Evolutionary conservation across 2,888 invertebrate genomes (phyloP).

Genomic region (Scaeva pyrastri): DNA sequence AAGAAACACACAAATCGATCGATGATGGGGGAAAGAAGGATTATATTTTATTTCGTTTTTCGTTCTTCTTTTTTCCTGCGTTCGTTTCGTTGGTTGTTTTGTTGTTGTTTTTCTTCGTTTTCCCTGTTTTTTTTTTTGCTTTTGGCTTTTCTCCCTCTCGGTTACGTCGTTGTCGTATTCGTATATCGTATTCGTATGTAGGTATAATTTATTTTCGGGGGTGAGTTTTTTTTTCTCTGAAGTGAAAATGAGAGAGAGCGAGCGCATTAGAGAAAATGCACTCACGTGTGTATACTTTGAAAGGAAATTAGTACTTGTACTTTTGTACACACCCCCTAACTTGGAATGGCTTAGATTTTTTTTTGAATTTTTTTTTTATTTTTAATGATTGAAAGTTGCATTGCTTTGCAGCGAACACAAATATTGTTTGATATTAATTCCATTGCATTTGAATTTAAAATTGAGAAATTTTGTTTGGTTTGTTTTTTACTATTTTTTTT

Average conservation of each 20-base stretch:
- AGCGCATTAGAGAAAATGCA: conserved; percentile 53
- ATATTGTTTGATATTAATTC: conserved; percentile 8
- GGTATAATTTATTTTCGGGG: conserved; percentile 32
- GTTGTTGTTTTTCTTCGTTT: conserved; percentile 35
- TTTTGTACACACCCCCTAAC: conserved; percentile 60
- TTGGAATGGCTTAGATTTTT: conserved; percentile 36
- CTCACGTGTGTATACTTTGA: conserved; percentile 61
- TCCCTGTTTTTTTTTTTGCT: conserved; percentile 14
- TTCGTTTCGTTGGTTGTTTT: conserved; percentile 22
- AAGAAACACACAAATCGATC: conserved; percentile 66
- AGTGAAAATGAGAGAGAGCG: conserved; percentile 37
- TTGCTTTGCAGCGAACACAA: conserved; percentile 47
- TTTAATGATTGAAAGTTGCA: conserved; percentile 55
- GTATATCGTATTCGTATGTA: too few relatives aligned
- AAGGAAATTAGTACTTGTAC: conserved; percentile 62
- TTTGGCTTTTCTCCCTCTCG: conserved; percentile 35
- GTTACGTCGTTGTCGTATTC: background rate
- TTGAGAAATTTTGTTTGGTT: background rate
- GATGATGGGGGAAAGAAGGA: conserved; percentile 70
- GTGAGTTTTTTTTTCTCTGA: conserved; percentile 36
- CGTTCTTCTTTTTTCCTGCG: conserved; percentile 38
- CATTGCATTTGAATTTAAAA: background rate
- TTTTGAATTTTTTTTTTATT: conserved; percentile 7
- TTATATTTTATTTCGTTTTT: conserved; percentile 34
- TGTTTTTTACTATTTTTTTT: background rate